Evolutionary conservation across 2,888 invertebrate genomes (phyloP).

Genomic region (Lycophotia porphyrea): DNA sequence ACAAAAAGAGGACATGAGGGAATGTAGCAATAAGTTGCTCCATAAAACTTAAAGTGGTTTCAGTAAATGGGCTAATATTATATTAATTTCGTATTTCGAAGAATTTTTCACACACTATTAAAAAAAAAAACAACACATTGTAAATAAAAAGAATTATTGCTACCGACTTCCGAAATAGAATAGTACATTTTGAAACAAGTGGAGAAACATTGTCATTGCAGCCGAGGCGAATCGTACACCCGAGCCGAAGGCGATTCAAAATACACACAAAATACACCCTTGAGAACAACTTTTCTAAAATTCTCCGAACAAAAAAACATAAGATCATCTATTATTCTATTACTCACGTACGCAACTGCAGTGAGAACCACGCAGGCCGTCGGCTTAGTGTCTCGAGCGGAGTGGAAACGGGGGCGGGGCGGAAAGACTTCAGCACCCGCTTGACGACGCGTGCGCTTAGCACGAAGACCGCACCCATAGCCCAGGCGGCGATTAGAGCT

Average conservation of each 20-base stretch:
- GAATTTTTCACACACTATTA: neutral
- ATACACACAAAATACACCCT: neutral
- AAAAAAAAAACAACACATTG: neutral
- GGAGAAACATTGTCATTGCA: neutral
- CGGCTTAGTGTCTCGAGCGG: slow-evolving; percentile 77
- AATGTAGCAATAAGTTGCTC: neutral
- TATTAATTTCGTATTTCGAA: neutral
- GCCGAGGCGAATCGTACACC: too few relatives aligned
- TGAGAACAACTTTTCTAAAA: slow-evolving; percentile 20
- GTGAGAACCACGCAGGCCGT: slow-evolving; percentile 82
- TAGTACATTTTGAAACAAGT: neutral
- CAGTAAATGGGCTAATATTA: neutral
- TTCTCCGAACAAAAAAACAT: neutral
- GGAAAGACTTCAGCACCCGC: slow-evolving; percentile 78
- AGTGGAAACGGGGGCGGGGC: slow-evolving; percentile 78
- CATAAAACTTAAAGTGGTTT: neutral
- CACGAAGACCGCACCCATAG: slow-evolving; percentile 75
- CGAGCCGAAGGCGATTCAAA: neutral
- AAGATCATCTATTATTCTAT: slow-evolving; percentile 32
- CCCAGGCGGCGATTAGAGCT: slow-evolving; percentile 77
- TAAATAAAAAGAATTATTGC: neutral
- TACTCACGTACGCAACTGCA: slow-evolving; percentile 82
- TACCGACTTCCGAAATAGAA: neutral
- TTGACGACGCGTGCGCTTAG: slow-evolving; percentile 79
- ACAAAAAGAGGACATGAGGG: neutral